phyloP scores from a whole-genome alignment of 1,140 invertebrate species.

The Physella acuta region DNA sequence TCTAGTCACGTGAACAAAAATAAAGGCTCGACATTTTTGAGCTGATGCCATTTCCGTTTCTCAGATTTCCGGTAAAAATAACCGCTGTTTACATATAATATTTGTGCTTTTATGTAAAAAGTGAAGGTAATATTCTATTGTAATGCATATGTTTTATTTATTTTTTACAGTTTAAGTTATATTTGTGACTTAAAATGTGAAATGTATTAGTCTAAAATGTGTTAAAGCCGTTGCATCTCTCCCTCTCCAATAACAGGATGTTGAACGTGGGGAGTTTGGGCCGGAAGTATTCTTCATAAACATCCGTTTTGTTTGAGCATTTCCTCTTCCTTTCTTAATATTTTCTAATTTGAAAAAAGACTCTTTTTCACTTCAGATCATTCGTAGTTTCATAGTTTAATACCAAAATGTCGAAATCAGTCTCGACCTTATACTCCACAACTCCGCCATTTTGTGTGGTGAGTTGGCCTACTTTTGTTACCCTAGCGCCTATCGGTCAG shows the following conservation, averaged over 20 bases:
- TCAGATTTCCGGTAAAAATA: constrained; percentile 51
- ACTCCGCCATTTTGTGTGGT: constrained; percentile 23
- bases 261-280: constrained; percentile 44
- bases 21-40: constrained; percentile 29
- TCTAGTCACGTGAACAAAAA: constrained; percentile 44
- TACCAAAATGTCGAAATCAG: too few species aligned
- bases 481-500: constrained; percentile 2
- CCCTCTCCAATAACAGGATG: constrained; percentile 51
- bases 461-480: constrained; percentile 13
- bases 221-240: background rate
- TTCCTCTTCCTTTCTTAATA: constrained; percentile 47
- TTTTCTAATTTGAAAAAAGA: background rate
- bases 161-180: too few species aligned
- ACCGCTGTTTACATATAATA: constrained; percentile 1
- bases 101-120: background rate
- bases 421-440: too few species aligned
- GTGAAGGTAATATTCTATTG: background rate
- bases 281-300: constrained; percentile 56
- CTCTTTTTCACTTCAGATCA: too few species aligned
- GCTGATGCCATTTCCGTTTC: constrained; percentile 50
- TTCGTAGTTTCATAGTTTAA: too few species aligned
- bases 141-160: too few species aligned
- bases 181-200: too few species aligned
- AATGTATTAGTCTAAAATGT: background rate
- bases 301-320: constrained; percentile 52